Evolutionary conservation across 2,888 invertebrate genomes (phyloP), one percentile per base, ranked within the genome.

Genomic region (Troilus luridus): DNA sequence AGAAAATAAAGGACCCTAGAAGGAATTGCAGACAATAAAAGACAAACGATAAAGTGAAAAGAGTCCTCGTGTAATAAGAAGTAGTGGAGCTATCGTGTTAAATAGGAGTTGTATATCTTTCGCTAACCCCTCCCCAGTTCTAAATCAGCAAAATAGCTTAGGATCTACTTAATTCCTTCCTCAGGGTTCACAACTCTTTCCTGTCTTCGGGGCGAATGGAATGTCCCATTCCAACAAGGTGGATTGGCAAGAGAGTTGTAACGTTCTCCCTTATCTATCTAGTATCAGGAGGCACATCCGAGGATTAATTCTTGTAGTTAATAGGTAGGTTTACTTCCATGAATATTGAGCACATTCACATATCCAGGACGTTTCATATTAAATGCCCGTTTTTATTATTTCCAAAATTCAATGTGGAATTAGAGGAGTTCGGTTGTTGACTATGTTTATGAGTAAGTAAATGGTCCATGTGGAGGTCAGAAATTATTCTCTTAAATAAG

Each of bases 11-110:
- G 41, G 72, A 17, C 17, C 41, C 72, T 77, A 77, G 41, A 77
- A 77, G 72, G 27, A 77, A 77, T 77, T 27, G 72, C 72, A 8
- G 17, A 77, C 72, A 77, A 77, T 77, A 77, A 77, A 77, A 77
- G 72, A 77, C 72, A 77, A 77, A 77, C 72, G 72, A 77, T 77
- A 77, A 77, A 77, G 72, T 77, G 72, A 77, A 77, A 77, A 77
- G 41, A 41, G 17, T 14, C 64, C 64, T 21, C 27, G 27, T 77
- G 72, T 77, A 77, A 77, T 77, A 77, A 77, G 72, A 77, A 77
- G 72, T 77, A 77, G 72, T 27, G 72, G 8, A 77, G 41, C 72
- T 21, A 27, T 77, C 72, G 72, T 77, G 72, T 77, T 77, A 77
- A 77, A 77, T 27, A 77, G 72, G 12, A 77, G 72, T 77, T 77